phyloP scores from a whole-genome alignment of 2,113 vertebrate genomes.

The Regulus satrapa region DNA sequence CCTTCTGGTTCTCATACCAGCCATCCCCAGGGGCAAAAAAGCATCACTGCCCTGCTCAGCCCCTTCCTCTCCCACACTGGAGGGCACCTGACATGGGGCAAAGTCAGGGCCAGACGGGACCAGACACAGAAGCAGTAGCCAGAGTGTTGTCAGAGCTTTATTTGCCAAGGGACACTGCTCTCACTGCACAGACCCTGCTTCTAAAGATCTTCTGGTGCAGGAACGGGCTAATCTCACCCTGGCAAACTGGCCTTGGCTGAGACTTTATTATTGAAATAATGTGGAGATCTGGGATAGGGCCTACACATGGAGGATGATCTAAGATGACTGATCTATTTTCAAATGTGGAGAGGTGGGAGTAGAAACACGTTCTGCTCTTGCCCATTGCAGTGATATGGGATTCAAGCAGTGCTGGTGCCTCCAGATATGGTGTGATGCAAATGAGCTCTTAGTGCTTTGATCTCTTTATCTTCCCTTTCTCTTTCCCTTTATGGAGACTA shows the following conservation, averaged over 20 bases:
- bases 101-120: background rate
- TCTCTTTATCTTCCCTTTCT: constrained; percentile 52
- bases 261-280: background rate
- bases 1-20: background rate
- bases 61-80: background rate
- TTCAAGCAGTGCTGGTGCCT: constrained; percentile 32
- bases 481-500: constrained; percentile 8
- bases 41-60: background rate
- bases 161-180: background rate
- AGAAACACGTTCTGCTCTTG: constrained; percentile 36
- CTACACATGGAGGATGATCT: background rate
- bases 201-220: background rate
- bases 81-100: rapidly evolving
- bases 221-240: background rate
- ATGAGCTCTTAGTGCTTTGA: constrained; percentile 30
- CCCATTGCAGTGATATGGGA: background rate
- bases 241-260: background rate
- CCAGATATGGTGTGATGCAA: constrained; percentile 37
- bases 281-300: constrained; percentile 1
- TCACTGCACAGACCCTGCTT: background rate
- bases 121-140: background rate
- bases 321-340: constrained; percentile 42
- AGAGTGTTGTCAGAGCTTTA: background rate
- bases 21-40: background rate
- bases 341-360: constrained; percentile 41